These are phyloP conservation scores for Acanthurus leucopareius DNA, from an alignment of 2,797 vertebrate genomes.

Conservation along the genomic window DNA sequence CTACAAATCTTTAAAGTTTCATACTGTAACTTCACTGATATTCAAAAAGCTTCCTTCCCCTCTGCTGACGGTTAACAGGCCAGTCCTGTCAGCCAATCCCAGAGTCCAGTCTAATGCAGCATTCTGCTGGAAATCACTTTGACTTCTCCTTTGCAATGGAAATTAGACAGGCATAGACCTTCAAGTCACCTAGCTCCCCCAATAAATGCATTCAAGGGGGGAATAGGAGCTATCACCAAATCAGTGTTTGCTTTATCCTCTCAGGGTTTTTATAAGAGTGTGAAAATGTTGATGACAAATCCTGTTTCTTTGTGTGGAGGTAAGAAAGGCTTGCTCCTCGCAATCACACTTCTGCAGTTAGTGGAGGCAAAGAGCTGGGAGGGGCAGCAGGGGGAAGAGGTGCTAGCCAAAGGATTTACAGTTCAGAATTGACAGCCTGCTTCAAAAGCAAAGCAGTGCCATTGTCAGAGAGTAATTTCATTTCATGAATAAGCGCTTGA, in stretches of 20 bases:
- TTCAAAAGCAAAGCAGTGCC: slow-evolving; percentile 81
- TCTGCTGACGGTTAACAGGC: slow-evolving; percentile 34
- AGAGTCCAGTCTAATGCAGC: slow-evolving; percentile 13
- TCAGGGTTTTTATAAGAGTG: slow-evolving; percentile 56
- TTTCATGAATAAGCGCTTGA: slow-evolving; percentile 86
- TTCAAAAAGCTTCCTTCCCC: slow-evolving; percentile 35
- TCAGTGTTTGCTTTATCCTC: slow-evolving; percentile 74
- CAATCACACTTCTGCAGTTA: slow-evolving; percentile 65
- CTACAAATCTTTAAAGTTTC: slow-evolving; percentile 24
- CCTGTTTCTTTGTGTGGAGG: slow-evolving; percentile 76
- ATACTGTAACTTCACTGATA: slow-evolving; percentile 28
- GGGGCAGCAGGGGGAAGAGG: slow-evolving; percentile 45
- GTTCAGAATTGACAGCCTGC: slow-evolving; percentile 77
- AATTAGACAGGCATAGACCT: slow-evolving; percentile 52
- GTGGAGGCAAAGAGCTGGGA: slow-evolving; percentile 61
- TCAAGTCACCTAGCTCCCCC: slow-evolving; percentile 42
- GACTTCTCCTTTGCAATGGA: slow-evolving; percentile 66
- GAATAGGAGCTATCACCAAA: slow-evolving; percentile 69
- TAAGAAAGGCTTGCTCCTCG: slow-evolving; percentile 69
- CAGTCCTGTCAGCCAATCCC: slow-evolving; percentile 53
- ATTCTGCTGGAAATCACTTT: slow-evolving; percentile 54
- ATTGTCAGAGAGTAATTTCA: slow-evolving; percentile 87
- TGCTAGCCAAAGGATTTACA: slow-evolving; percentile 77
- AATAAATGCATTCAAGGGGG: slow-evolving; percentile 49
- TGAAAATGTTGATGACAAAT: slow-evolving; percentile 79